Percentiles rank a stretch among this genome's conserved stretches.
phyloP scores from a whole-genome alignment of 2,888 invertebrate genomes.

The Torymus texanus region DNA sequence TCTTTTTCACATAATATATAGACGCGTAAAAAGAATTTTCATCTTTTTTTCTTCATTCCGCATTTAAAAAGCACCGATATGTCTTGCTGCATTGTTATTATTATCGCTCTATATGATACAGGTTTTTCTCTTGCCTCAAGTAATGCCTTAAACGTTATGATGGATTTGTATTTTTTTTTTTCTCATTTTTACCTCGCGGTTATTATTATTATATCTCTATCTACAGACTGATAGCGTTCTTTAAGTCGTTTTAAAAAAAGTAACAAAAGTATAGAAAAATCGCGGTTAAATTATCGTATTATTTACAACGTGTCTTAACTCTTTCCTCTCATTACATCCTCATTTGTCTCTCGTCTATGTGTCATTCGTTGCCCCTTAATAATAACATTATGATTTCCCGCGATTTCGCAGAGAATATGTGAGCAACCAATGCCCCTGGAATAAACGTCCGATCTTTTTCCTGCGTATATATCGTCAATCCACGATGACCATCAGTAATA shows the following conservation, averaged over 20 bases:
- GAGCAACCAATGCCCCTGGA: constrained; percentile 29
- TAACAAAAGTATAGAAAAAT: constrained; percentile 57
- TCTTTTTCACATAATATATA: background rate
- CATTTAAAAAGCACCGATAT: constrained; percentile 54
- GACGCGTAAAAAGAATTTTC: constrained; percentile 32
- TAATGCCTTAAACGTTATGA: constrained; percentile 25
- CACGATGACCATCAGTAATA: constrained; percentile 29
- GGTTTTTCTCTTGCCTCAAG: constrained; percentile 8
- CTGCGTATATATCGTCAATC: background rate
- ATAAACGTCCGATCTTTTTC: constrained; percentile 12
- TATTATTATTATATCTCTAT: constrained; percentile 37
- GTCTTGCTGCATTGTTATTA: constrained; percentile 44
- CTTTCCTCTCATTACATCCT: no score
- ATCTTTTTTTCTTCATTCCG: background rate
- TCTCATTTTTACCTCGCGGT: background rate
- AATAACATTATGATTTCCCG: constrained; percentile 15
- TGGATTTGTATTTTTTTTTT: constrained; percentile 34
- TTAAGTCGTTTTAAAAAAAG: constrained; percentile 50
- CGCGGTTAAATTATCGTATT: constrained; percentile 35
- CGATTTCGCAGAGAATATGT: constrained; percentile 9
- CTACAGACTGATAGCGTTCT: constrained; percentile 50
- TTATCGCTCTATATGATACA: constrained; percentile 32
- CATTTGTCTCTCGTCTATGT: constrained; percentile 1
- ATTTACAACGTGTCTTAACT: constrained; percentile 48
- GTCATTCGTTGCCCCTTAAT: constrained; percentile 32